Evolutionary conservation across 2,888 invertebrate species (phyloP), one percentile per base, ranked within the genome.

Genomic region (Dryadula phaetusa): DNA sequence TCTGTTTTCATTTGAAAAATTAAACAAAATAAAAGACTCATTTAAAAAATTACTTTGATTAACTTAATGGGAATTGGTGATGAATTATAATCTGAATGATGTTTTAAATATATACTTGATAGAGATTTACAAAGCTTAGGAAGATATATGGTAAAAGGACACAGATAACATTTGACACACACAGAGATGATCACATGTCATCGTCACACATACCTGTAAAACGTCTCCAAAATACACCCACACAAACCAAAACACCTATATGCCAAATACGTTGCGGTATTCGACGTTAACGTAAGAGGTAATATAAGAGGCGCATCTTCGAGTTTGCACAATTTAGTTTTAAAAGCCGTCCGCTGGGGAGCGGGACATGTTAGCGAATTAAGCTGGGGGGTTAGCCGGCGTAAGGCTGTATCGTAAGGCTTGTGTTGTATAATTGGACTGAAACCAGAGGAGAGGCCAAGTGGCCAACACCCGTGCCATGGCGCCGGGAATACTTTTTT

Each of bases 241-340:
- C 89, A 87, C 87, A 83, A 73, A 70, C 75, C 20, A 72, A 64
- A 67, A 82, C 77, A 79, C 79, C 74, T 83, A 88, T 87, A 89
- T 86, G 90, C 87, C 87, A 89, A 92, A 92, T 88, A 89, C 84
- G 86, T 90, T 91, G 90, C 88, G 90, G 90, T 91, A 87, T 89
- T 83, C 86, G 85, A 80, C 82, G 86, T 88, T 87, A 90, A 89
- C 88, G 85, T 90, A 91, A 90, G 91, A 91, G 87, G 84, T 92
- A 86, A 91, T 92, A 92, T 92, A 92, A 92, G 92, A 91, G 85
- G 88, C 90, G 87, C 92, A 92, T 92, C 92, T 91, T 91, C 80
- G 86, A 85, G 82, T 92, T 91, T 91, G 90, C 90, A 92, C 91
- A 92, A 84, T 88, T 92, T 88, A 92, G 91, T 92, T 85, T 85